Conservation (phyloP, 2,797 vertebrate species). For the Eulemur mongoz region DNA sequence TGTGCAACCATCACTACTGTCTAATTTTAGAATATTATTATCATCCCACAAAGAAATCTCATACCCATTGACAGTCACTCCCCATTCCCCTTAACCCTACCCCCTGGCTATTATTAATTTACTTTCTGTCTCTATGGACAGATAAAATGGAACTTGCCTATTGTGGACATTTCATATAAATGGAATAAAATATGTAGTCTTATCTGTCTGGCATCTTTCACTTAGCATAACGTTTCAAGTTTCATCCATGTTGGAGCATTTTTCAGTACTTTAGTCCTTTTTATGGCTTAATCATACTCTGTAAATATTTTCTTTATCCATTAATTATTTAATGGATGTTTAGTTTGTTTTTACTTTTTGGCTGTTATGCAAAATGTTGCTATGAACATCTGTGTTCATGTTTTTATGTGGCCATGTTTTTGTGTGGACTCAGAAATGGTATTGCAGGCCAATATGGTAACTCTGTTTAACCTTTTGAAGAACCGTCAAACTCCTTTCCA, state of each 20-base stretch:
- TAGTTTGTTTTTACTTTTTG: not conserved
- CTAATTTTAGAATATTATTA: not conserved
- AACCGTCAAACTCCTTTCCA: not conserved
- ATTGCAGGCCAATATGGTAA: not conserved
- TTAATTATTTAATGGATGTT: not conserved
- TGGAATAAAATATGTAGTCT: not conserved
- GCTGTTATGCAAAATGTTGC: not conserved
- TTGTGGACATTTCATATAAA: not conserved
- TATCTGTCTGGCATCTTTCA: not conserved
- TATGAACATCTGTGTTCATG: not conserved
- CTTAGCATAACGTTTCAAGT: not conserved
- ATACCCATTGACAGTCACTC: not conserved
- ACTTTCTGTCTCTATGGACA: not conserved
- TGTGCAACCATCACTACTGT: not conserved
- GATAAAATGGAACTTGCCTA: not conserved
- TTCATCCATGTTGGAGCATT: not conserved
- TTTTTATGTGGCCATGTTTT: not conserved
- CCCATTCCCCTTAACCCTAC: not conserved
- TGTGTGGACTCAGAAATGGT: not conserved
- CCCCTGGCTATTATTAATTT: no score
- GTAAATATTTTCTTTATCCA: not conserved
- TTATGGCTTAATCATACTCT: not conserved
- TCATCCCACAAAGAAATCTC: not conserved
- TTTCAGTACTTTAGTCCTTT: not conserved
- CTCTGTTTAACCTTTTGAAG: not conserved